These are phyloP conservation scores for Drosophila mercatorum DNA, from an alignment of 2,888 invertebrate species.

Conservation along the genomic window DNA sequence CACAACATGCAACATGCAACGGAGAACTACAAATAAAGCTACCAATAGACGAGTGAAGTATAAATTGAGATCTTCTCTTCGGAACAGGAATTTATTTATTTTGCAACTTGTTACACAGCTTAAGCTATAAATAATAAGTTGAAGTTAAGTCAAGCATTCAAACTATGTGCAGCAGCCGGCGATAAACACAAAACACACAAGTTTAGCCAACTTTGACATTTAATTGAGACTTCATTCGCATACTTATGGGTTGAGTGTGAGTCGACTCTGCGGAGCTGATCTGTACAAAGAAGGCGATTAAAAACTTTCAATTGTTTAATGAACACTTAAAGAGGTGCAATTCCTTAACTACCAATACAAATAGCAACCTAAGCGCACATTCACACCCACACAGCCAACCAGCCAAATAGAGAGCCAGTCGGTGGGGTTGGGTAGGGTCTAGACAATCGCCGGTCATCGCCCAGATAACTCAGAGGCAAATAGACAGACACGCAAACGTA, in stretches of 20 bases:
- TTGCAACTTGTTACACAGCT: background rate
- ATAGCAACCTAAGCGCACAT: conserved; percentile 21
- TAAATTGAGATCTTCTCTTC: conserved; percentile 1
- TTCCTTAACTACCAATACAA: conserved; percentile 55
- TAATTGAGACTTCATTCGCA: conserved; percentile 12
- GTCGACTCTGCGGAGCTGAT: background rate
- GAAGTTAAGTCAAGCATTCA: background rate
- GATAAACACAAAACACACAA: conserved; percentile 7
- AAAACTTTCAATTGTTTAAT: conserved; percentile 76
- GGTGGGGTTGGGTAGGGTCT: conserved; percentile 24
- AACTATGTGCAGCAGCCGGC: conserved; percentile 3
- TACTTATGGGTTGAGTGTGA: background rate
- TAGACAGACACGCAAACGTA: conserved; percentile 32
- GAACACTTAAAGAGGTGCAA: conserved; percentile 70
- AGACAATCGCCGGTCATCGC: conserved; percentile 71
- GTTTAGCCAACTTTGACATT: conserved; percentile 35
- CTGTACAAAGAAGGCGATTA: conserved; percentile 52
- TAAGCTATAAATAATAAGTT: too few relatives aligned
- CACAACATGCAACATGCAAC: conserved; percentile 4
- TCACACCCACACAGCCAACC: background rate
- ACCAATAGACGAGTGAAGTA: background rate
- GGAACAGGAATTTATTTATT: background rate
- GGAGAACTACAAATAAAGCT: background rate
- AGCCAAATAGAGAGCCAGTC: background rate
- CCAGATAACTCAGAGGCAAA: conserved; percentile 59